Conservation (phyloP, 2,113 vertebrate species). For the Corynorhinus townsendii region DNA sequence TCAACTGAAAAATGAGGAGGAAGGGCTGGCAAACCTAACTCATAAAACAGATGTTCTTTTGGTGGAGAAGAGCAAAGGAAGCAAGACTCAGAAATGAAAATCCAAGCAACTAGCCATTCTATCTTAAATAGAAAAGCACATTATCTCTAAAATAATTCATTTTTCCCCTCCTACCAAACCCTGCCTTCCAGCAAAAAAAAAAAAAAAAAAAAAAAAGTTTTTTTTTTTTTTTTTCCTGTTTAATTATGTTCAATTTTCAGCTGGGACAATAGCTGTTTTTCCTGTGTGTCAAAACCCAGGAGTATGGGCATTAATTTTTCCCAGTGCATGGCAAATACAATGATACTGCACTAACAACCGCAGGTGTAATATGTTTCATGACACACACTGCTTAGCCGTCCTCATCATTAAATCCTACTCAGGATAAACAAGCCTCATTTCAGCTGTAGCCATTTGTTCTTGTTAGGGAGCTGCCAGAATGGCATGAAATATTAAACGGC, state of each 20-base stretch:
- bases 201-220: rapidly evolving
- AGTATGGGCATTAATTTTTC: neutral
- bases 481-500: conserved; percentile 66
- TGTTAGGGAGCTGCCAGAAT: conserved; percentile 27
- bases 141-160: neutral
- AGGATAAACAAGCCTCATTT: conserved; percentile 45
- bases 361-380: neutral
- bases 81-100: conserved; percentile 32
- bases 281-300: neutral
- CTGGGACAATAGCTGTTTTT: neutral
- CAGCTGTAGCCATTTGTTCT: conserved; percentile 24
- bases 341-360: neutral
- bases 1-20: conserved; percentile 74
- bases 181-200: neutral
- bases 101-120: conserved; percentile 6
- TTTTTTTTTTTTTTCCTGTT: neutral
- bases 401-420: conserved; percentile 8
- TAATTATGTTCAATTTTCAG: neutral
- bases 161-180: neutral
- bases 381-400: neutral
- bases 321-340: neutral
- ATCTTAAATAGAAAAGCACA: conserved; percentile 9
- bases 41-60: conserved; percentile 67
- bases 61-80: conserved; percentile 52
- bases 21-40: conserved; percentile 61